Conservation (phyloP, 1,140 invertebrate genomes). For the Dendrolimus kikuchii region DNA sequence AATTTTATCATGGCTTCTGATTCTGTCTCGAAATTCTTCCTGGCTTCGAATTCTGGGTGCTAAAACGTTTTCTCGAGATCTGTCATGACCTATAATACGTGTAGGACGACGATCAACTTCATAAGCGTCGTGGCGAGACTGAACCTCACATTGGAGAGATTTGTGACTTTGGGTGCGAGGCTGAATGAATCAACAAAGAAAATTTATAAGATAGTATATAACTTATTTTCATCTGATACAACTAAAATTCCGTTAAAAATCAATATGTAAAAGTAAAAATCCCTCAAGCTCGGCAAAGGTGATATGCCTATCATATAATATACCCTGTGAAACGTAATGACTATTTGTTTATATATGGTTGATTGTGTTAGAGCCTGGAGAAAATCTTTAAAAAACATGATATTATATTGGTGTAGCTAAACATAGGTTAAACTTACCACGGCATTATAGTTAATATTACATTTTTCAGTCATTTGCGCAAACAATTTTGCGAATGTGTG, state of each 20-base stretch:
- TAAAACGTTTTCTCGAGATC: conserved; percentile 32
- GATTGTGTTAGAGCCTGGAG: too few species aligned
- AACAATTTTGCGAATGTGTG: conserved; percentile 58
- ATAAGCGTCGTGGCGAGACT: conserved; percentile 22
- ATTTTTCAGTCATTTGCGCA: conserved; percentile 37
- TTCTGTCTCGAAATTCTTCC: conserved; percentile 26
- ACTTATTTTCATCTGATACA: too few species aligned
- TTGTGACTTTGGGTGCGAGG: conserved; percentile 49
- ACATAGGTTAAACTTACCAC: conserved; percentile 26
- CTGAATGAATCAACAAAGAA: conserved; percentile 14
- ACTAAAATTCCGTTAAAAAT: too few species aligned
- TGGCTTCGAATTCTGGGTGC: conserved; percentile 35
- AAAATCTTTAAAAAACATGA: too few species aligned
- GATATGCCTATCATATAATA: too few species aligned
- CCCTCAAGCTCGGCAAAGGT: too few species aligned
- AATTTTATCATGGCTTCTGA: conserved; percentile 27
- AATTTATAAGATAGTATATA: too few species aligned
- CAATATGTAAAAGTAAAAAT: too few species aligned
- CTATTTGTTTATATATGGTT: too few species aligned
- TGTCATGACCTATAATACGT: conserved; percentile 23
- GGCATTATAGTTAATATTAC: conserved; percentile 12
- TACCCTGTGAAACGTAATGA: too few species aligned
- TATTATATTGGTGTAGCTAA: too few species aligned
- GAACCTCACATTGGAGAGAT: conserved; percentile 54
- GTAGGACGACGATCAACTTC: conserved; percentile 26